Base-by-base conservation (phyloP, 1,140 invertebrate species). In the Cherax quadricarinatus region DNA sequence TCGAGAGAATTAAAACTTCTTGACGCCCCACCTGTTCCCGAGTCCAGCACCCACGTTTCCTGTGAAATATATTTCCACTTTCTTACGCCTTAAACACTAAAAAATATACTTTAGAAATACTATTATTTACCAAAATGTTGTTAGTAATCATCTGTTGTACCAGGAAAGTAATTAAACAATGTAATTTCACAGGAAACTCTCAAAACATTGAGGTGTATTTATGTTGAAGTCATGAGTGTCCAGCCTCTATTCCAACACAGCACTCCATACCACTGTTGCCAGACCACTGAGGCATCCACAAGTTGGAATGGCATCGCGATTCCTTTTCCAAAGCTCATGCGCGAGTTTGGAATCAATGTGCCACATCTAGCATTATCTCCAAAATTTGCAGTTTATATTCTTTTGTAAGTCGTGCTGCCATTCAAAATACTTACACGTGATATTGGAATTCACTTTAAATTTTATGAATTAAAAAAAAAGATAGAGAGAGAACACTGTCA, bases 301-400 rank as follows among this genome's bases (percentile, higher is more conserved):
- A 91, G 89, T 91, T 91, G 89, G 89, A 91, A 91, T 91, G 84
- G 89, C 89, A 91, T 91, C 57, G 89, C 89, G 78, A 91, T 91
- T 86, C 89, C 89, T 49, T 81, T 70, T 73, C 57, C 24, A n/a
- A 70, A 84, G 89, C 89, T 81, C 89, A 91, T 91, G 89, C 89
- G 89, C 89, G 21, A 57, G 62, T n/a, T 18, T 48, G 30, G 57
- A 91, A 80, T 82, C n/a, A 14, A 30, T 14, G 84, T 91, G 89
- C 79, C 89, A 91, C 48, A 30, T 91, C 84, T 80, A 6, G 24
- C 78, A 81, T 66, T 53, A 79, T 51, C 49, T 70, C 4, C 0
- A 21, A 30, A 70, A 21, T 18, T 9, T 57, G 53, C 53, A 10
- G 9, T 57, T 57, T 14, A 10, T 57, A 57, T 1, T 57, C 14